Evolutionary conservation across 2,888 invertebrate species (phyloP).

Genomic region (Crematogaster levior): DNA sequence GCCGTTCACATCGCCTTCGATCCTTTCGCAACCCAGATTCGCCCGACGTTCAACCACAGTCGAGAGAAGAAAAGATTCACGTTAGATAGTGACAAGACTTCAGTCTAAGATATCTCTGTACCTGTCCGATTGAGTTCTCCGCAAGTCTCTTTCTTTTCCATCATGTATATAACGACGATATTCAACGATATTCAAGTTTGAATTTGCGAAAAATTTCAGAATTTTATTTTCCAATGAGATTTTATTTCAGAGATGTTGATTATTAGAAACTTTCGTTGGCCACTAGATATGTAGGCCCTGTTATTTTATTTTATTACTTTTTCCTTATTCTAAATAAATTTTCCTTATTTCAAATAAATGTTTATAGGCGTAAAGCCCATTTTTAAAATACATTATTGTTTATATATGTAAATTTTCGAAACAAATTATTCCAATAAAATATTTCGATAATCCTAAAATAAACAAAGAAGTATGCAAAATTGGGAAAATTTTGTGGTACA

Average conservation of each 20-base stretch:
- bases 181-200: background rate
- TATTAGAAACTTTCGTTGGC: background rate
- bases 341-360: no score
- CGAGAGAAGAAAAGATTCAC: slow-evolving; percentile 26
- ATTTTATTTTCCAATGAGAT: background rate
- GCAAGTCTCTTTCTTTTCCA: background rate
- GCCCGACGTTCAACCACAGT: slow-evolving; percentile 19
- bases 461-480: background rate
- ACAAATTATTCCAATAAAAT: background rate
- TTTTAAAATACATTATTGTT: background rate
- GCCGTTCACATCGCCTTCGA: slow-evolving; percentile 12
- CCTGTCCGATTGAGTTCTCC: slow-evolving; percentile 14
- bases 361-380: background rate
- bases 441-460: background rate
- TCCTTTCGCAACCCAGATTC: slow-evolving; percentile 38
- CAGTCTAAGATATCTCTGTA: slow-evolving; percentile 15
- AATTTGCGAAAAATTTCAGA: background rate
- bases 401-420: background rate
- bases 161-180: background rate
- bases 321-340: background rate
- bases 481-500: background rate
- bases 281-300: background rate
- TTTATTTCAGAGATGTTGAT: background rate
- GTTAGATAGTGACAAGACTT: slow-evolving; percentile 34
- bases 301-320: background rate